These are phyloP conservation scores for Cantharis rustica DNA, from an alignment of 2,888 invertebrate genomes.

Conservation along the genomic window DNA sequence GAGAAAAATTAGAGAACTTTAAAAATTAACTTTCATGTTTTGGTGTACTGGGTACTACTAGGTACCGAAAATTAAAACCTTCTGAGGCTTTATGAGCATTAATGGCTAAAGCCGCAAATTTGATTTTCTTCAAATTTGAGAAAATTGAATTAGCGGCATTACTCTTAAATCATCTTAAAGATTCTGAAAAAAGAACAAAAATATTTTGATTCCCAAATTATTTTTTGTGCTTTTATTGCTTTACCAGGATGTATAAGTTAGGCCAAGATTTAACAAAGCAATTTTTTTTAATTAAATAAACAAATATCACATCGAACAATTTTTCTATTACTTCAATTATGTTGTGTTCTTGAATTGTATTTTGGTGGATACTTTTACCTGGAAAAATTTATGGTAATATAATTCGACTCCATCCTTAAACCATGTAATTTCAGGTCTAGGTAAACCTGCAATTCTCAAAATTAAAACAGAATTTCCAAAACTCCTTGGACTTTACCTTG, in stretches of 20 bases:
- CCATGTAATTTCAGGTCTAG: conserved; percentile 77
- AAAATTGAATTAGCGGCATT: too few relatives aligned
- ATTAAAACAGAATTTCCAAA: neutral
- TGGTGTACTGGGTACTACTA: too few relatives aligned
- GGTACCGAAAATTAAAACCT: neutral
- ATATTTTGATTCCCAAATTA: neutral
- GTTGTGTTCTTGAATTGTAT: neutral
- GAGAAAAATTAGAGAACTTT: neutral
- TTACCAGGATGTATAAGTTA: neutral
- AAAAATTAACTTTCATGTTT: neutral
- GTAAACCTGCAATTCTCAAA: conserved; percentile 59
- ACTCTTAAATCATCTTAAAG: too few relatives aligned
- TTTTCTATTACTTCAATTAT: neutral
- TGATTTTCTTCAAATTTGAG: too few relatives aligned
- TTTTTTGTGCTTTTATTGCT: neutral
- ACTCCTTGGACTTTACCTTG: conserved; percentile 52
- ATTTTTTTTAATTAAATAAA: neutral
- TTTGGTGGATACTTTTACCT: conserved; percentile 56
- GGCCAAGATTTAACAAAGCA: neutral
- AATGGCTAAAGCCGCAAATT: too few relatives aligned
- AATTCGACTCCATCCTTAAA: conserved; percentile 77
- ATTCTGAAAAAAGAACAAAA: neutral
- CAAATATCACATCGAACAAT: neutral
- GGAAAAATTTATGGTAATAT: conserved; percentile 72
- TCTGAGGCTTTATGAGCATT: too few relatives aligned